Base-by-base conservation (phyloP, 2,113 vertebrate genomes). In the Onychostruthus taczanowskii region DNA sequence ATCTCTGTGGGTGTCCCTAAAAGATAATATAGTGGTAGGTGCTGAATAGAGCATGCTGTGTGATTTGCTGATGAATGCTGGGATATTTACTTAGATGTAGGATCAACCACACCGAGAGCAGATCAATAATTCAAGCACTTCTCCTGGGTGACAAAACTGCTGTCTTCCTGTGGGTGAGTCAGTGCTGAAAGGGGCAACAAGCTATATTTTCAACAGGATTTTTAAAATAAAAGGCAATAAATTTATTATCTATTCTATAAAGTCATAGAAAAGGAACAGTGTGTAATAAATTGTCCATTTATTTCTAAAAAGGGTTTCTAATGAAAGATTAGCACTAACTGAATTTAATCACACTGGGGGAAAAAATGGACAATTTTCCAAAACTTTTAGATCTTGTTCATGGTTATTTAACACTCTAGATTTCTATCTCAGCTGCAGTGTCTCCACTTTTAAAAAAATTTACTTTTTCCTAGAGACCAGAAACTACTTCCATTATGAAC, bases 251-350 rank as follows among this genome's bases (percentile, higher is more conserved):
- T 53, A 23, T 77, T 92, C 64, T 78, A 27, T 47, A 49, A 78
- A 90, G 28, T 41, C 39, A 24, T 78, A 39, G 69, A 94, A 90
- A 78, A 19, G 23, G 28, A 44, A 61, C 30, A 33, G 10, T 64
- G 49, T 85, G 13, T 88, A 75, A 88, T 89, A 84, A 83, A 78
- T 94, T 70, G 33, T 63, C 21, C 37, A 33, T 90, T 95, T 93
- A 63, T 90, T 95, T 84, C 52, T 8, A 30, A 28, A 63, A 87
- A 37, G 9, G 2, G 5, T 84, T 93, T 88, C 59, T 84, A 93
- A 83, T 94, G 72, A 84, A 86, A 84, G 26, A 61, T 90, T 86
- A 90, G 28, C 12, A 28, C 16, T 87, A 92, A 61, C 27, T 84
- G 8, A 63, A 68, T 89, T 84, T 81, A 78, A 90, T 80, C 27